These are phyloP conservation scores for Drepana arcuata DNA, from an alignment of 1,140 invertebrate species.

Conservation along the genomic window DNA sequence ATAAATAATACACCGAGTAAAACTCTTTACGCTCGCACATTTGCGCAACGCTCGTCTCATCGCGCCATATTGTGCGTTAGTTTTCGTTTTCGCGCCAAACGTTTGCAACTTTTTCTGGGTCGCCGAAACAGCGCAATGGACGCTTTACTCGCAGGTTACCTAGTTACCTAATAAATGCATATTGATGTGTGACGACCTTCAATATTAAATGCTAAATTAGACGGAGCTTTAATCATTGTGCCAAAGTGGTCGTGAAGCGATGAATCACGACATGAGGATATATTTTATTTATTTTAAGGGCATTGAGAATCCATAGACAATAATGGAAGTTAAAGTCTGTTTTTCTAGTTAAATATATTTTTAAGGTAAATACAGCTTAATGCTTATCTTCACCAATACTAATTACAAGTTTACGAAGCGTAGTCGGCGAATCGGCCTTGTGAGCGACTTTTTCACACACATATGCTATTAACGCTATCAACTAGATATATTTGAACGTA, in stretches of 20 bases:
- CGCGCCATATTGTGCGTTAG: constrained; percentile 31
- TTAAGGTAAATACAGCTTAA: no score
- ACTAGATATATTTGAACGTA: constrained; percentile 16
- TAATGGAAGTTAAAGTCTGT: constrained; percentile 2
- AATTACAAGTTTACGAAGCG: no score
- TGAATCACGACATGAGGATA: neutral
- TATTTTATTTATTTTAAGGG: constrained; percentile 1
- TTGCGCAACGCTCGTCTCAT: constrained; percentile 48
- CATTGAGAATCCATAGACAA: neutral
- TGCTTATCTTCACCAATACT: no score
- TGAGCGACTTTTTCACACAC: constrained; percentile 17
- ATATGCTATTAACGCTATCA: constrained; percentile 16
- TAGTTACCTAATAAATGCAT: constrained; percentile 24
- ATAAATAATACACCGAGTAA: constrained; percentile 63
- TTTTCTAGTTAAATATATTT: no score
- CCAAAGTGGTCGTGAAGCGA: no score
- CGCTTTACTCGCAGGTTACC: constrained; percentile 12
- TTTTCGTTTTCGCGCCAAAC: constrained; percentile 36
- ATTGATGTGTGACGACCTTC: constrained; percentile 40
- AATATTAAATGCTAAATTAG: constrained; percentile 24
- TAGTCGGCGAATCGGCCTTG: no score
- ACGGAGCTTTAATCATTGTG: constrained; percentile 10
- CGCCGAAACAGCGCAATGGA: constrained; percentile 5
- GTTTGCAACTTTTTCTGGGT: constrained; percentile 21
- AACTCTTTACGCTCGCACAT: constrained; percentile 45